phyloP scores from a whole-genome alignment of 1,140 invertebrate species.

The Diachasma alloeum region DNA sequence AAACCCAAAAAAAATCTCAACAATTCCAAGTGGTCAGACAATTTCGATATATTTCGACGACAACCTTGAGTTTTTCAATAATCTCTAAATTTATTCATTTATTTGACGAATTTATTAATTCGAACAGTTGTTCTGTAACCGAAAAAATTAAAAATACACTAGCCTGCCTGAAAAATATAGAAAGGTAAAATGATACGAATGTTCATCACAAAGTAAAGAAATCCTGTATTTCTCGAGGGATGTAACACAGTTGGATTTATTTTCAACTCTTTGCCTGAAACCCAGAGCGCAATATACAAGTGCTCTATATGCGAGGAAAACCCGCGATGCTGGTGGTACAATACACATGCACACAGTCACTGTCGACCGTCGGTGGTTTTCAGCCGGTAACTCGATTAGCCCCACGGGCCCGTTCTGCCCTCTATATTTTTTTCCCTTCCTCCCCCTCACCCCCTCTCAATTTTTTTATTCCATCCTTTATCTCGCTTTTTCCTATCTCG shows the following conservation, averaged over 20 bases:
- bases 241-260: neutral
- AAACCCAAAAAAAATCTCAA: too few species aligned
- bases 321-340: constrained; percentile 37
- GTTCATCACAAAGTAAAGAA: neutral
- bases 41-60: too few species aligned
- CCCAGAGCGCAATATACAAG: neutral
- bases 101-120: too few species aligned
- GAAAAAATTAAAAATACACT: neutral
- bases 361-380: constrained; percentile 58
- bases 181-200: neutral
- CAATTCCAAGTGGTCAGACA: too few species aligned
- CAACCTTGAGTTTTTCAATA: too few species aligned
- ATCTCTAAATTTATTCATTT: too few species aligned
- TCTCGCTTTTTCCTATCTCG: constrained; percentile 34
- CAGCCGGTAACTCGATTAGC: constrained; percentile 60
- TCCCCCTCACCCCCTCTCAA: neutral
- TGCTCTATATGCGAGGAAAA: neutral
- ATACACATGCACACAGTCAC: constrained; percentile 44
- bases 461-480: constrained; percentile 4
- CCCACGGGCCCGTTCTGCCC: constrained; percentile 17
- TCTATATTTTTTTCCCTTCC: constrained; percentile 20
- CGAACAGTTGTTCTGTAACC: neutral
- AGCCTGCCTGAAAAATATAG: neutral
- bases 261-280: neutral
- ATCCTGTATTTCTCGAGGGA: neutral